These are phyloP conservation scores for Salticus scenicus DNA, from an alignment of 2,888 invertebrate species.

Conservation along the genomic window DNA sequence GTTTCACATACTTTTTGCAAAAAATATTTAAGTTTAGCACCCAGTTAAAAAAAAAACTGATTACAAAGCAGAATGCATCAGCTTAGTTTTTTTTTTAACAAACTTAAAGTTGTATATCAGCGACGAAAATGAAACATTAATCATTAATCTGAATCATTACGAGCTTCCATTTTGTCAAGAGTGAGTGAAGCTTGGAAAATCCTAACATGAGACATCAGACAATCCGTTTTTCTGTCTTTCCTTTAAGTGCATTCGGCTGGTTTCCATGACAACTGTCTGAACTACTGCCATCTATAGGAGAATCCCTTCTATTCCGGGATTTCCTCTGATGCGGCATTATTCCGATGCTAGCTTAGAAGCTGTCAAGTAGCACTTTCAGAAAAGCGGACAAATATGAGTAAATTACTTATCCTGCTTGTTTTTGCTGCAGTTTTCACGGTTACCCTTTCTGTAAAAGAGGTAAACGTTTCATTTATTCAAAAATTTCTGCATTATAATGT, in stretches of 20 bases:
- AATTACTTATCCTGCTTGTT: constrained; percentile 32
- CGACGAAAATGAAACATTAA: no score
- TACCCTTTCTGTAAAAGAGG: constrained; percentile 41
- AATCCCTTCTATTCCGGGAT: constrained; percentile 7
- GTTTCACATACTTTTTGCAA: no score
- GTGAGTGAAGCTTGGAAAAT: background rate
- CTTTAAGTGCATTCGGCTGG: constrained; percentile 40
- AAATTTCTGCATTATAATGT: no score
- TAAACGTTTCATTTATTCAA: background rate
- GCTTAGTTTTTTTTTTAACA: no score
- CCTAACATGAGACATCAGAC: constrained; percentile 21
- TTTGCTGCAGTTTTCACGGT: constrained; percentile 27
- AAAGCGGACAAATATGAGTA: constrained; percentile 28
- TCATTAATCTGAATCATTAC: no score
- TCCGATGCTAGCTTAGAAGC: background rate
- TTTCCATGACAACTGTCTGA: constrained; percentile 36
- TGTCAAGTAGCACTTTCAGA: constrained; percentile 22
- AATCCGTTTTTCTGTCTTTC: constrained; percentile 41
- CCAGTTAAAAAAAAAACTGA: no score
- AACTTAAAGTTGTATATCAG: no score
- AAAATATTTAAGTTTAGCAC: no score
- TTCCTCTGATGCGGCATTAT: constrained; percentile 3
- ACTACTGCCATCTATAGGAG: constrained; percentile 44
- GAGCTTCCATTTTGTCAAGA: no score
- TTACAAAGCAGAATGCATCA: no score